Evolutionary conservation across 2,797 vertebrate genomes (phyloP), one percentile per base, ranked within the genome.

Genomic region (Acestrorhynchus altus): DNA sequence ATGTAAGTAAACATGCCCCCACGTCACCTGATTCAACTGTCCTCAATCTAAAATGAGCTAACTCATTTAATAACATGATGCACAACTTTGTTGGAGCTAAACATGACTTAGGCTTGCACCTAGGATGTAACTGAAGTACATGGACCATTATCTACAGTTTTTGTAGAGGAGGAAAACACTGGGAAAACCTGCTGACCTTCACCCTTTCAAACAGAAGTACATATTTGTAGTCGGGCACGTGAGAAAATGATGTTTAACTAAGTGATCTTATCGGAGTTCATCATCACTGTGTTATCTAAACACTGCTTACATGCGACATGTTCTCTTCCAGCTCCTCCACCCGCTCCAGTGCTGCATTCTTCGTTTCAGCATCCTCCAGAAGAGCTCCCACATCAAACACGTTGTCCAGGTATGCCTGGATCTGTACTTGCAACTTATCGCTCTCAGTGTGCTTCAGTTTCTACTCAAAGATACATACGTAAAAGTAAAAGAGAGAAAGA

Each of bases 321-420:
- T 94, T 95, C 78, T 96, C 95, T 78, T 96, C 95, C 80, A 96
- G 86, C 81, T 96, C 95, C 73, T 96, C 95, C 86, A 96, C 95
- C 81, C 95, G 94, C 87, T 96, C 95, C 87, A 96, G 89, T 0
- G 94, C 95, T 68, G 93, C 95, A 0, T 95, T 96, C 86, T 96
- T 96, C 71, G 95, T 96, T 86, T 96, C 95, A 0, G 95, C 94
- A 0, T 98, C 97, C 86, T 98, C 97, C 90, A 98, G 88, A 86
- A 98, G 90, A 0, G 92, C 86, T 0, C 95, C 95, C 13, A 98
- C 96, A 0, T 98, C 96, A 0, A 98, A 98, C 59, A 97, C 88
- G 0, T 98, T 98, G 87, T 98, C 97, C 90, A 98, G 90, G 61
- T 98, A 98, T 0, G 97, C 97, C 87, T 98, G 97, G 78, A 98